Evolutionary conservation across 53 echinoderm and acorn worm species (phyloP).

Genomic region (Henricia sp.): DNA sequence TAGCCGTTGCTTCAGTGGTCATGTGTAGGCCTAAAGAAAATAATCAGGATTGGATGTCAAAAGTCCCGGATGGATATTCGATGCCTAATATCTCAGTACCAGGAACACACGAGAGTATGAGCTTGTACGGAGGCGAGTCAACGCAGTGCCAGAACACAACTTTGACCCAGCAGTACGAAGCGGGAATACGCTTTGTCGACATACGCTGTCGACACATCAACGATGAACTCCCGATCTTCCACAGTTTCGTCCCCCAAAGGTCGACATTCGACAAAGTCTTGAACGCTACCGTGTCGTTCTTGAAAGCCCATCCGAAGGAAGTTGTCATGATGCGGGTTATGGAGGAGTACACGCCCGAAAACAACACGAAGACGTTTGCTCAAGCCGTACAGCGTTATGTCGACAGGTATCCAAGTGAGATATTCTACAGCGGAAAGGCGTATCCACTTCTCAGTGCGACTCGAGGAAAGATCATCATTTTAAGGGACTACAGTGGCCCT

Average conservation of each 20-base stretch:
- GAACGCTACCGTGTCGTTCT: slow-evolving; percentile 1
- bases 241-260: background rate
- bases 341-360: slow-evolving; percentile 11
- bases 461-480: slow-evolving; percentile 24
- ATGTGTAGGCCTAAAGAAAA: too few relatives aligned
- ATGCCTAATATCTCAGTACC: slow-evolving; percentile 21
- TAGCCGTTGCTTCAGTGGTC: too few relatives aligned
- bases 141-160: slow-evolving; percentile 16
- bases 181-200: slow-evolving; percentile 51
- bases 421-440: slow-evolving; percentile 5
- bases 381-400: slow-evolving; percentile 36
- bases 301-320: slow-evolving; percentile 16
- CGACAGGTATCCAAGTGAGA: background rate
- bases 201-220: slow-evolving; percentile 44
- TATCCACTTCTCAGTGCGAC: slow-evolving; percentile 18
- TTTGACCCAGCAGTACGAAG: slow-evolving; percentile 23
- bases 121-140: slow-evolving; percentile 8
- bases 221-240: slow-evolving; percentile 26
- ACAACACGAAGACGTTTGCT: slow-evolving; percentile 23
- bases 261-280: slow-evolving; percentile 20
- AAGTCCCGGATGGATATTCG: background rate
- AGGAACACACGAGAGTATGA: slow-evolving; percentile 34
- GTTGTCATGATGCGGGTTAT: slow-evolving; percentile 29
- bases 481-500: slow-evolving; percentile 22
- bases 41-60: slow-evolving; percentile 15